Conservation (phyloP, 2,797 vertebrate genomes). For the Oryzias sinensis region DNA sequence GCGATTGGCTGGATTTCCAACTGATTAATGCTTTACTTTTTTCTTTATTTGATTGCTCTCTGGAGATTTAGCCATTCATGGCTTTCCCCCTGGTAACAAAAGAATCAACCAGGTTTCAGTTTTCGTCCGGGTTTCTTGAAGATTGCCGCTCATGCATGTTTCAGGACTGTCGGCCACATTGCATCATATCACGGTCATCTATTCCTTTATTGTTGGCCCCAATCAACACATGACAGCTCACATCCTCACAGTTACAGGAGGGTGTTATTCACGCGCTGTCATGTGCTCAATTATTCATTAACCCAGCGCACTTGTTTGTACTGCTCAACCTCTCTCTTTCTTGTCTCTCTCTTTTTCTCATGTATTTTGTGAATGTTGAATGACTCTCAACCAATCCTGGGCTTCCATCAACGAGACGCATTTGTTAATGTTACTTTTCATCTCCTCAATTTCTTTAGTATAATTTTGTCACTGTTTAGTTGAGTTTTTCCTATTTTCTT, state of each 20-base stretch:
- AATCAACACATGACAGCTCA: slow-evolving; percentile 41
- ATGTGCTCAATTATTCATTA: slow-evolving; percentile 56
- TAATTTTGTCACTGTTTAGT: too few species aligned
- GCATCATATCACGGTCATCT: slow-evolving; percentile 18
- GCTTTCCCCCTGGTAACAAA: background rate
- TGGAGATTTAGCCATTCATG: slow-evolving; percentile 1
- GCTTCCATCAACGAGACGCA: background rate
- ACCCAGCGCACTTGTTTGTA: slow-evolving; percentile 30
- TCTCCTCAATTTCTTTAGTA: too few species aligned
- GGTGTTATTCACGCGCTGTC: slow-evolving; percentile 31
- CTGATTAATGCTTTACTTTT: slow-evolving; percentile 3
- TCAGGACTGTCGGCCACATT: slow-evolving; percentile 1
- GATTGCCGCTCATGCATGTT: background rate
- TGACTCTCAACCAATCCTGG: slow-evolving; percentile 9
- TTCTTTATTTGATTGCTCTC: slow-evolving; percentile 10
- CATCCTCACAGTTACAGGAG: slow-evolving; percentile 33
- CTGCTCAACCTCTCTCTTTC: slow-evolving; percentile 14
- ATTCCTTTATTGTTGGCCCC: slow-evolving; percentile 26
- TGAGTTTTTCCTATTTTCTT: too few species aligned
- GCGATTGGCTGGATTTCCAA: slow-evolving; percentile 16
- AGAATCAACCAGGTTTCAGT: slow-evolving; percentile 3
- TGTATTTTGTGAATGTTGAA: slow-evolving; percentile 46
- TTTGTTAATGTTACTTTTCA: background rate
- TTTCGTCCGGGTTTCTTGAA: slow-evolving; percentile 13
- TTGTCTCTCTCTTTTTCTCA: slow-evolving; percentile 17